These are phyloP conservation scores for Chaetogeoica ovagalla DNA, from an alignment of 2,888 invertebrate genomes.

Conservation along the genomic window DNA sequence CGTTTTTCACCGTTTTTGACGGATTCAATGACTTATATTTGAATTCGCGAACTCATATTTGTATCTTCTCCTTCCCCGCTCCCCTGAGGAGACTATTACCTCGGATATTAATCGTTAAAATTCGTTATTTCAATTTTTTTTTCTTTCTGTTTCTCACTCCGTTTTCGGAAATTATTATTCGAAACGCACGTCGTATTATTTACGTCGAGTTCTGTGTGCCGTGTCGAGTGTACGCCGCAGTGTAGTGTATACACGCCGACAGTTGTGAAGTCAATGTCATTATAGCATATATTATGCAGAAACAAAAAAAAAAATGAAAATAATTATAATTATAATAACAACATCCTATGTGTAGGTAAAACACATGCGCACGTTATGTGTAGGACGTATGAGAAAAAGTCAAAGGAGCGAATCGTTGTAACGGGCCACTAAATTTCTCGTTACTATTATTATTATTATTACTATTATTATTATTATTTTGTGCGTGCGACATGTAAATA, in stretches of 20 bases:
- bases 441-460: not conserved
- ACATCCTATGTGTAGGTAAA: constrained; percentile 14
- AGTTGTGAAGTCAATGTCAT: constrained; percentile 41
- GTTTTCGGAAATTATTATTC: too few species aligned
- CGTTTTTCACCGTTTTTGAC: too few species aligned
- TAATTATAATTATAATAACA: not conserved
- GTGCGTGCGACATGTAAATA: too few species aligned
- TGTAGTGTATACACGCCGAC: not conserved
- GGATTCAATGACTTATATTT: too few species aligned
- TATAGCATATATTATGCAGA: constrained; percentile 46
- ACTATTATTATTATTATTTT: too few species aligned
- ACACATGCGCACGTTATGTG: not conserved
- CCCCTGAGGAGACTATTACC: too few species aligned
- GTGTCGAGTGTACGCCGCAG: too few species aligned
- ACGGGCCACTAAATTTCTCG: constrained; percentile 33
- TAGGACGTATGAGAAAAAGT: constrained; percentile 33
- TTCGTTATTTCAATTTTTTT: too few species aligned
- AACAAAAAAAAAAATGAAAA: constrained; percentile 25
- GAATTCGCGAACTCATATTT: too few species aligned
- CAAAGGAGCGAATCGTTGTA: constrained; percentile 41
- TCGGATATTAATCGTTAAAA: too few species aligned
- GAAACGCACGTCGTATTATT: not conserved
- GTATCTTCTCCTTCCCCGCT: too few species aligned
- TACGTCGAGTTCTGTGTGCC: not conserved
- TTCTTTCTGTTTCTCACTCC: too few species aligned